Conservation (phyloP, 2,113 vertebrate genomes). For the Apus apus region DNA sequence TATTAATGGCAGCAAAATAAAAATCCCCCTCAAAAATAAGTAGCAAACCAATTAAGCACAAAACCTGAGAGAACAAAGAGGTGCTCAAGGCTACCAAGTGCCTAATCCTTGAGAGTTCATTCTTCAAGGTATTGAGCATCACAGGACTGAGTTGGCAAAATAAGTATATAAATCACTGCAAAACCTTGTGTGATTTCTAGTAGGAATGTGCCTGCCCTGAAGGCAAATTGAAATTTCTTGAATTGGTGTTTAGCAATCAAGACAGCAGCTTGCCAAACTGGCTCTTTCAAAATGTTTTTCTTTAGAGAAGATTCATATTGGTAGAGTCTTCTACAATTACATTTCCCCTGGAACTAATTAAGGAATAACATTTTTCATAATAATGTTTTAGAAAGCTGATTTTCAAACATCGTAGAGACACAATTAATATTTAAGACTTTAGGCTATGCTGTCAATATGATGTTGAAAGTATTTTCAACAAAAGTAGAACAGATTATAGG, state of each 20-base stretch:
- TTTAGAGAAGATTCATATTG: neutral
- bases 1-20: constrained; percentile 7
- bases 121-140: constrained; percentile 21
- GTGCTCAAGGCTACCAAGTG: constrained; percentile 17
- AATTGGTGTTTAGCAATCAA: neutral
- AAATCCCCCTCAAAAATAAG: neutral
- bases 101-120: constrained; percentile 11
- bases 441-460: neutral
- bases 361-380: neutral
- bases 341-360: constrained; percentile 18
- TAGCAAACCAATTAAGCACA: constrained; percentile 47
- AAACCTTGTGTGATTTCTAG: neutral
- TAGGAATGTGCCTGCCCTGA: neutral
- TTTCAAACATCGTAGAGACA: neutral
- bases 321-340: neutral
- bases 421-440: neutral
- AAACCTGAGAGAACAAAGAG: constrained; percentile 28
- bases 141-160: constrained; percentile 11
- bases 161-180: neutral
- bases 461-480: neutral
- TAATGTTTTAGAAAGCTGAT: neutral
- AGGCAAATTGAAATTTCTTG: constrained; percentile 1
- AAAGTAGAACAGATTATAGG: neutral
- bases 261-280: neutral
- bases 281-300: neutral